Base-by-base conservation (phyloP, 2,113 vertebrate species). In the Mastomys natalensis region DNA sequence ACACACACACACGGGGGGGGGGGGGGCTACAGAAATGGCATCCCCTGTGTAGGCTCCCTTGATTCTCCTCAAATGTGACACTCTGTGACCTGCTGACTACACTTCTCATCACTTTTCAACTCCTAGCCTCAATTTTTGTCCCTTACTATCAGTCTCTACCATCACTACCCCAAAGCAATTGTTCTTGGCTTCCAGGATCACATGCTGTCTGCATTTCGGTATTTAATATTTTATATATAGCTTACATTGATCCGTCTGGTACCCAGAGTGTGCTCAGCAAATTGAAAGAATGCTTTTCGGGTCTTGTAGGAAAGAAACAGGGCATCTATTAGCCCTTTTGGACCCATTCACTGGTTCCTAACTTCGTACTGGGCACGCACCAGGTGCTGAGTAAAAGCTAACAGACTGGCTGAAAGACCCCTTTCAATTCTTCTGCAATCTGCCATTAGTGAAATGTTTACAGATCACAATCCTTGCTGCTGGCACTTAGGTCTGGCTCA, bases 381-480 rank as follows among this genome's bases (percentile, higher is more conserved):
- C 43, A 70, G 91, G 87, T 60, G 58, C 58, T 64, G 43, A 66
- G 40, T 34, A 58, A 45, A 91, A 82, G 51, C 48, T 64, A 45
- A 45, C 60, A 78, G 64, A 40, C 53, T 29, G 12, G 40, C 74
- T 5, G 22, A 70, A 45, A 92, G 87, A 21, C 60, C 72, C 64
- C 51, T 73, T 29, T 13, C 68, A 31, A 29, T 45, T 58, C 2
- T 0, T 22, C 0, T 0, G n/a, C 3, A 16, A 81, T 48, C n/a
- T 55, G 53, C 84, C 62, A 48, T 29, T 73, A 40, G 26, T 73
- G 53, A 45, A 72, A 78, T 76, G 82, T 85, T 94, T 77, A 86
- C 68, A 66, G 84, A 88, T 51, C 53, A n/a, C 53, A 85, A 78
- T 55, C 19, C 96, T 77, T 24, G 40, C 78, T 76, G 76, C 66